These are phyloP conservation scores for human (Homo sapiens) DNA, from an alignment of 2,113 vertebrate species.

Conservation along the genomic window GRCh38 chr15:91834501-91835000, in stretches of 20 bases:
- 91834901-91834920: not conserved
- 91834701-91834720: not conserved
- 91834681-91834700: too few relatives aligned
- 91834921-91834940: too few relatives aligned
- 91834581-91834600: not conserved
- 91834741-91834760: not conserved
- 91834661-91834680: not conserved
- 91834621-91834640: not conserved
- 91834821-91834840: too few relatives aligned
- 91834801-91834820: not conserved
- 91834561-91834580: not conserved
- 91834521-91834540: not conserved
- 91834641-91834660: not conserved
- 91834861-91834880: not conserved
- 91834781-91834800: not conserved
- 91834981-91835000: too few relatives aligned
- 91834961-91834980: rapidly evolving
- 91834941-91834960: not conserved
- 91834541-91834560: too few relatives aligned
- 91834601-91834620: not conserved
- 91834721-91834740: not conserved
- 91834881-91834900: not conserved
- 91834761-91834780: not conserved
- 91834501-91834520: not conserved
- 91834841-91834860: not conserved